phyloP scores from a whole-genome alignment of 2,888 invertebrate genomes.

The Timandra comae region DNA sequence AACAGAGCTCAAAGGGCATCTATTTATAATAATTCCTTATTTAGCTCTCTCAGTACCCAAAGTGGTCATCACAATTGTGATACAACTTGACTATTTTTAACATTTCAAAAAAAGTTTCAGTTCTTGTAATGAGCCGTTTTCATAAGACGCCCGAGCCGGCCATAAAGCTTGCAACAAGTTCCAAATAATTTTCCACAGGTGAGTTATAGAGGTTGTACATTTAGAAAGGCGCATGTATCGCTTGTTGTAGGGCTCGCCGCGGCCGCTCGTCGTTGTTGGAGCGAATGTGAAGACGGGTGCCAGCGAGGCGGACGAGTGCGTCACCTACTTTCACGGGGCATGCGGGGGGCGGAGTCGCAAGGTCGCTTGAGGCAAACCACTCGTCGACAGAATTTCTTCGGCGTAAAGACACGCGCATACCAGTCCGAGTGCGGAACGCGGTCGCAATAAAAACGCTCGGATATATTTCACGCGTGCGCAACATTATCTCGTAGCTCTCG shows the following conservation, averaged over 20 bases:
- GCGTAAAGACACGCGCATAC: conserved; percentile 61
- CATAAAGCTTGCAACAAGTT: no score
- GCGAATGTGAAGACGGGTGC: conserved; percentile 41
- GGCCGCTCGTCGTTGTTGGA: conserved; percentile 25
- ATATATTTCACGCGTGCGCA: conserved; percentile 76
- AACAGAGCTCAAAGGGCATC: no score
- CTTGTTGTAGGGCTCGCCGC: conserved; percentile 41
- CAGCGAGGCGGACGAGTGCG: conserved; percentile 30
- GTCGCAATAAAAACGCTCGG: conserved; percentile 70
- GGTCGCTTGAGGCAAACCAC: conserved; percentile 76
- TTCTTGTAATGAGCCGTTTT: no score
- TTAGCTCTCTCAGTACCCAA: no score
- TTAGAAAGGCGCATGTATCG: conserved; percentile 58
- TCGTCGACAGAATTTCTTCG: conserved; percentile 70
- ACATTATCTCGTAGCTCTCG: conserved; percentile 71
- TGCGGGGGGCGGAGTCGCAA: conserved; percentile 44
- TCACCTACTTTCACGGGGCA: conserved; percentile 64
- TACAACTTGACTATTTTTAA: no score
- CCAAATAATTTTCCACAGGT: no score
- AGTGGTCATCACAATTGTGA: no score
- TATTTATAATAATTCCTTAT: no score
- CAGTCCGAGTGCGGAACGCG: conserved; percentile 63
- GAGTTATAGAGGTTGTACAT: conserved; percentile 24
- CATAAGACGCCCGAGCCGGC: no score
- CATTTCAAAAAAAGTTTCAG: no score